Evolutionary conservation across 2,888 invertebrate species (phyloP), one percentile per base, ranked within the genome.

Genomic region (Neocrepidodera transversa): DNA sequence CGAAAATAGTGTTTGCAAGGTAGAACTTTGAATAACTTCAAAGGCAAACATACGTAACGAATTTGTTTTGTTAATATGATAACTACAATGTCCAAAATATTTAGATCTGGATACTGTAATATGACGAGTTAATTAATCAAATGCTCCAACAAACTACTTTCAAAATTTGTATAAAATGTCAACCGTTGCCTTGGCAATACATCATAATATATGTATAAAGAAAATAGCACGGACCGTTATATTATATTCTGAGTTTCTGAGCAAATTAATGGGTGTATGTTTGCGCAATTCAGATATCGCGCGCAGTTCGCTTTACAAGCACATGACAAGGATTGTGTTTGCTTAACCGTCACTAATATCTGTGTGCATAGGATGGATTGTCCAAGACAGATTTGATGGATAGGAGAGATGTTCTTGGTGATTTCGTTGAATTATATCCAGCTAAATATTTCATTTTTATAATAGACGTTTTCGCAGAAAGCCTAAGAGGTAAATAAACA

Each of bases 291-390:
- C 48, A 55, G 62, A 62, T 45, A 58, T 62, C 47, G 40, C 26
- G 48, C 38, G 45, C 20, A 26, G 45, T 16, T 45, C 45, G 45
- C 26, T 23, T 45, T 45, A 45, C 28, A 45, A 16, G 42, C 18
- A 60, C 61, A 61, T 61, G 49, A 61, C 61, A 57, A 43, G 61
- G 58, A 58, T 58, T 58, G 47, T 62, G 54, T 62, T 62, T 58
- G 54, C 51, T 35, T 38, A 49, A 50, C 50, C 62, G 52, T 53
- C 57, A 52, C 61, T 58, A 58, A 62, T 57, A 57, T 58, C 43
- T 50, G 57, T 58, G 54, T 51, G 58, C 42, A 55, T 54, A 51
- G 58, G 55, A 58, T 58, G 58, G 47, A 58, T 50, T 58, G 58
- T 53, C 54, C 54, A 38, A 51, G 62, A 55, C 50, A 28, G 42